Conservation (phyloP, 2,113 vertebrate genomes). For the Heliornis fulica region DNA sequence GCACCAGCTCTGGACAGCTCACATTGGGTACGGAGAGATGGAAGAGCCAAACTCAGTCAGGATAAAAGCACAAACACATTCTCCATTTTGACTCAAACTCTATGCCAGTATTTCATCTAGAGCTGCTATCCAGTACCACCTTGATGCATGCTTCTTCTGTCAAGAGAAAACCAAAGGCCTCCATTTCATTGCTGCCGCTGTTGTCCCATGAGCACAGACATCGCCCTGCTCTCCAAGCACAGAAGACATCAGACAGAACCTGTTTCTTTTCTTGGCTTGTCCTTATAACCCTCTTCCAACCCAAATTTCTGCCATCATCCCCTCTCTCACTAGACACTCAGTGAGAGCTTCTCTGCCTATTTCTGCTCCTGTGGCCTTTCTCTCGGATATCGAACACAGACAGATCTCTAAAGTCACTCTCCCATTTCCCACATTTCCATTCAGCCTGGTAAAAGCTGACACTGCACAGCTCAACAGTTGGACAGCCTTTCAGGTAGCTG, state of each 20-base stretch:
- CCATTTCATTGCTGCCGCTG: not conserved
- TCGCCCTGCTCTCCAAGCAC: not conserved
- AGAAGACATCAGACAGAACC: not conserved
- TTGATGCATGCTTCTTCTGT: not conserved
- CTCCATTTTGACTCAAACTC: not conserved
- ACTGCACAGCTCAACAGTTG: not conserved
- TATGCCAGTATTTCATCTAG: not conserved
- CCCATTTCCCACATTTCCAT: rapidly evolving
- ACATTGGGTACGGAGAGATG: too few relatives aligned
- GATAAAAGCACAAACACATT: not conserved
- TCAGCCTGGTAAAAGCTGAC: not conserved
- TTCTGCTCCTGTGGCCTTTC: not conserved
- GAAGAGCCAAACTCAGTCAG: not conserved
- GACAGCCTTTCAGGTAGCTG: not conserved
- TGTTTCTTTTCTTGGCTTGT: not conserved
- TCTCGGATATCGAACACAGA: not conserved
- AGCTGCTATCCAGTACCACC: not conserved
- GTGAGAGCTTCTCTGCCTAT: not conserved
- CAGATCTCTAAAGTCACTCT: not conserved
- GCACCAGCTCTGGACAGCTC: too few relatives aligned
- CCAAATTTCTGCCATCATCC: not conserved
- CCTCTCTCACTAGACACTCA: not conserved
- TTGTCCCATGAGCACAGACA: not conserved
- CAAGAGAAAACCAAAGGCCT: not conserved
- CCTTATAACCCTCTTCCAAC: not conserved